These are phyloP conservation scores for Akabosia matsudoensis DNA, from an alignment of 1,140 invertebrate species.

Conservation along the genomic window DNA sequence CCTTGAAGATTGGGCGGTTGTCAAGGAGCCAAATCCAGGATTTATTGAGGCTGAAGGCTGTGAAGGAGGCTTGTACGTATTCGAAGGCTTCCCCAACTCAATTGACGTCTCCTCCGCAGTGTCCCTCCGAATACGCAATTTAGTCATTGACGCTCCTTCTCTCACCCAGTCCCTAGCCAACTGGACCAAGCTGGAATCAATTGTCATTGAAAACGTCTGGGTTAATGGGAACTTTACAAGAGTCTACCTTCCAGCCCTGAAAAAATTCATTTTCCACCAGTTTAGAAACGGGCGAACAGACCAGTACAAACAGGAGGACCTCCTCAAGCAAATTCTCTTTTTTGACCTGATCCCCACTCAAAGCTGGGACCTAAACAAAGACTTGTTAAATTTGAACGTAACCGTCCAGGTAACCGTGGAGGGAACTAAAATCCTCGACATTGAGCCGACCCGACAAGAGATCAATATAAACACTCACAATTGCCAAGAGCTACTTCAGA, in stretches of 20 bases:
- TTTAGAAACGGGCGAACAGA: constrained; percentile 12
- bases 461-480: constrained; percentile 28
- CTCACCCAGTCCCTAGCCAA: neutral
- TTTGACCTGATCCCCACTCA: constrained; percentile 25
- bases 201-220: constrained; percentile 13
- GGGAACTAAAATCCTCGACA: constrained; percentile 30
- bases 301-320: constrained; percentile 18
- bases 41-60: neutral
- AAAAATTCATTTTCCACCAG: constrained; percentile 22
- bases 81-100: neutral
- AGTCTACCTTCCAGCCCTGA: constrained; percentile 18
- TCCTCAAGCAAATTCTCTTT: constrained; percentile 27
- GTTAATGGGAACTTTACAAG: constrained; percentile 8
- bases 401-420: constrained; percentile 22
- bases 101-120: neutral
- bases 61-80: neutral
- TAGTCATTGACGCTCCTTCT: constrained; percentile 16
- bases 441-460: neutral
- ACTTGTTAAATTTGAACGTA: constrained; percentile 21
- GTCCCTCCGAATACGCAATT: constrained; percentile 12
- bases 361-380: constrained; percentile 24
- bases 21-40: neutral
- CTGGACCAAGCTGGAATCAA: constrained; percentile 6
- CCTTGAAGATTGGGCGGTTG: too few relatives aligned
- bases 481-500: constrained; percentile 13